Conservation (phyloP, 1,140 invertebrate species). For the Amyelois transitella region DNA sequence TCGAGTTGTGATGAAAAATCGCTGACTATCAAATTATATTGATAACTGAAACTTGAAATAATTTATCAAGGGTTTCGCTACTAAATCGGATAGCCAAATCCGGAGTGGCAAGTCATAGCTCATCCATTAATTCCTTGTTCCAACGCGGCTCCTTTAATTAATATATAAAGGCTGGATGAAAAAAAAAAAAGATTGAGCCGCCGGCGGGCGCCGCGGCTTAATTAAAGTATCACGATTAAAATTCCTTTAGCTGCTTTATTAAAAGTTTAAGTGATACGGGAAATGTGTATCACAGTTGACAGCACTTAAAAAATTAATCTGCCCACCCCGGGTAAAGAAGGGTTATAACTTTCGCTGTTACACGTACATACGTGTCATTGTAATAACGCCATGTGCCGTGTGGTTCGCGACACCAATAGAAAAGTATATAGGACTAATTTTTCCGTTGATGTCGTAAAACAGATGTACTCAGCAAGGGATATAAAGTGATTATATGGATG, state of each 20-base stretch:
- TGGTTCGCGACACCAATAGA: no score
- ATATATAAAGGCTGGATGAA: slow-evolving; percentile 31
- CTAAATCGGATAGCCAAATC: slow-evolving; percentile 11
- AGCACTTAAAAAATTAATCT: background rate
- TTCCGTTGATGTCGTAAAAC: no score
- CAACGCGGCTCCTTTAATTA: slow-evolving; percentile 27
- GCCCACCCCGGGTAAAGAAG: no score
- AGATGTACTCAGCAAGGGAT: no score
- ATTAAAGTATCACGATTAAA: slow-evolving; percentile 40
- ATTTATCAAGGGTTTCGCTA: background rate
- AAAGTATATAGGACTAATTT: no score
- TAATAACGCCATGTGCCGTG: no score
- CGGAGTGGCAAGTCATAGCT: slow-evolving; percentile 16
- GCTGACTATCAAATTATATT: background rate
- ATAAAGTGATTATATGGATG: no score
- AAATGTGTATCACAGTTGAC: background rate
- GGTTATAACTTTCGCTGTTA: no score
- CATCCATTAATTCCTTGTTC: slow-evolving; percentile 27
- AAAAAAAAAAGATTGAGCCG: slow-evolving; percentile 28
- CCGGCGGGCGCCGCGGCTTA: slow-evolving; percentile 22
- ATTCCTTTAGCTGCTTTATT: slow-evolving; percentile 29
- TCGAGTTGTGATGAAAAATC: background rate
- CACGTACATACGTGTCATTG: no score
- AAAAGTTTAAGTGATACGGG: slow-evolving; percentile 15
- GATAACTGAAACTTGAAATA: background rate